Evolutionary conservation across 2,797 vertebrate species (phyloP), one percentile per base, ranked within the genome.

Genomic region (Melanotaenia maccullochi): DNA sequence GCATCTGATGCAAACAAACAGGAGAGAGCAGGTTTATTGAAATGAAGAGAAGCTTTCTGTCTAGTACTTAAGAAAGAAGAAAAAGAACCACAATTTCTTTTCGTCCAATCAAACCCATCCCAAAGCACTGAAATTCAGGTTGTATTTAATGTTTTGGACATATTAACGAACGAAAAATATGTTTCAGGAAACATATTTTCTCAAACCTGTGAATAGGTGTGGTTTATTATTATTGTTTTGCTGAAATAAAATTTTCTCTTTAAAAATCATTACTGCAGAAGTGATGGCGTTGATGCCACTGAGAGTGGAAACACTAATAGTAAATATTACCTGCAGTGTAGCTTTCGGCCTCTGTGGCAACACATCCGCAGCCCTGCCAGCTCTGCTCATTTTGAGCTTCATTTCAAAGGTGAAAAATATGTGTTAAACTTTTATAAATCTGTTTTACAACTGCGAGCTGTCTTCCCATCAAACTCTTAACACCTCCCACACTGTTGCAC

Each of bases 401-500:
- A 38, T 35, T 59, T 57, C 71, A 0, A 16, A 55, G 9, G 9
- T 44, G 44, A 2, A 9, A 54, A 51, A 35, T 42, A 36, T 22
- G 42, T 28, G 18, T 25, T 58, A n/a, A 8, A 18, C 28, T 14
- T 56, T 30, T 64, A 24, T 38, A 3, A 30, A 51, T 52, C 1
- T 13, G 4, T 49, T 60, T 64, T 47, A 58, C 32, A 35, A 60
- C 16, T 4, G 18, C 47, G 49, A 24, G 25, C 24, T 35, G 11
- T 44, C 59, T 47, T 69, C n/a, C 55, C 54, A 1, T 58, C 16
- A n/a, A 59, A 59, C 59, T 42, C 68, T 24, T 66, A n/a, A 28
- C 57, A 75, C 69, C 61, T 78, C 82, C 76, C 72, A 84, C 81
- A n/a, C 55, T 30, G 18, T 60, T 64, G 35, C 52, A 71, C 57